Percentiles rank a stretch among this genome's conserved stretches.
phyloP scores from a whole-genome alignment of 2,113 vertebrate genomes.

The Erinaceus europaeus region DNA sequence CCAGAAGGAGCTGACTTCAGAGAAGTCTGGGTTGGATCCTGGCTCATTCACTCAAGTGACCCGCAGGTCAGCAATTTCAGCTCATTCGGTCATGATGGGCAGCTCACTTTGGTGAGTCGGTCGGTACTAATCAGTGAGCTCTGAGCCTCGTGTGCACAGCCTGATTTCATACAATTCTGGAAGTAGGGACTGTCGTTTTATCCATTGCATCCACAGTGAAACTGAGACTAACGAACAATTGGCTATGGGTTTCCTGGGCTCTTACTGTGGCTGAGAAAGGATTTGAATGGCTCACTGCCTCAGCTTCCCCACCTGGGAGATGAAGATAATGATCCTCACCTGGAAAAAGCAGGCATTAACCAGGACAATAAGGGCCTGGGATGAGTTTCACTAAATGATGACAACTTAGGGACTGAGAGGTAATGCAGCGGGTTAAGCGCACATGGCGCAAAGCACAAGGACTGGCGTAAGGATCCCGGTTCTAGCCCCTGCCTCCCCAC shows the following conservation, averaged over 20 bases:
- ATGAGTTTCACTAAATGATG: not conserved
- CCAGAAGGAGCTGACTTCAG: no score
- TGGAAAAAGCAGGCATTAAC: no score
- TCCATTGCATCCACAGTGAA: not conserved
- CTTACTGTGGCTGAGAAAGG: not conserved
- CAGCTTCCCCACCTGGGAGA: not conserved
- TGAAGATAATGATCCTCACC: not conserved
- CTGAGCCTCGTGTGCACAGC: no score
- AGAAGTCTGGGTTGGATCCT: no score
- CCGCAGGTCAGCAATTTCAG: no score
- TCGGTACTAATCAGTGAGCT: no score
- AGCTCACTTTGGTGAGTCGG: no score
- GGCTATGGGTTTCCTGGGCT: fast-evolving
- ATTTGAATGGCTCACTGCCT: not conserved
- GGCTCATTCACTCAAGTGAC: no score
- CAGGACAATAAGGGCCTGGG: not conserved
- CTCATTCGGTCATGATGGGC: no score
- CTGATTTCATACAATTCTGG: no score
- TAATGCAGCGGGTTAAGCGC: not conserved
- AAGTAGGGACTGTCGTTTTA: not conserved
- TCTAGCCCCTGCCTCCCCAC: no score
- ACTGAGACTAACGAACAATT: not conserved
- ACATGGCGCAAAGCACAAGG: not conserved
- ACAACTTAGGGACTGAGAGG: not conserved
- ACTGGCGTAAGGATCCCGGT: not conserved